phyloP scores from a whole-genome alignment of 2,888 invertebrate genomes.

The Drosophila ustulata region DNA sequence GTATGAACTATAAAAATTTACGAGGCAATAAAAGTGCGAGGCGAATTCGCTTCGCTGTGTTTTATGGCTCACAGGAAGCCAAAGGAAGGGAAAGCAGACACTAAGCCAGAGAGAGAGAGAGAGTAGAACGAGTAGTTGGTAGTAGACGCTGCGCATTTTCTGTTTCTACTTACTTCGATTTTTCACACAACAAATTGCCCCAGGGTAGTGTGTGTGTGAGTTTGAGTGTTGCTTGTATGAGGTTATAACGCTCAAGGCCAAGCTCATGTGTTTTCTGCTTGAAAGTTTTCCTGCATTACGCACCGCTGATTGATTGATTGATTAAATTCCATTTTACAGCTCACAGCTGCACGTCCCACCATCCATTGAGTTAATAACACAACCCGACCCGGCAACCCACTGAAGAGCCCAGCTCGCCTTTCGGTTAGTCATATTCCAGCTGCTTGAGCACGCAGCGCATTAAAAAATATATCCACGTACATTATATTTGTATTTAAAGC shows the following conservation, averaged over 20 bases:
- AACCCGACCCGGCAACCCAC: not conserved
- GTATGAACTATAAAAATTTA: slow-evolving; percentile 83
- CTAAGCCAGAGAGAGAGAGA: not conserved
- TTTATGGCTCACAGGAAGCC: slow-evolving; percentile 58
- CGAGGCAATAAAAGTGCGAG: slow-evolving; percentile 81
- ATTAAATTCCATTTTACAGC: slow-evolving; percentile 55
- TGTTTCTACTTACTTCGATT: slow-evolving; percentile 35
- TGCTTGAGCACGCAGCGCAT: slow-evolving; percentile 53
- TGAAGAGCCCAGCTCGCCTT: slow-evolving; percentile 13
- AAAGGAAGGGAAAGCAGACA: not conserved
- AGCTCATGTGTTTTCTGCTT: slow-evolving; percentile 37
- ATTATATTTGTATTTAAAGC: not conserved
- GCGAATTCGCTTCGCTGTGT: slow-evolving; percentile 75
- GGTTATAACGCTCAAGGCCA: slow-evolving; percentile 30
- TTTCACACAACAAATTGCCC: slow-evolving; percentile 37
- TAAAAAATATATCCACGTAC: slow-evolving; percentile 27
- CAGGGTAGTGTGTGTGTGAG: not conserved
- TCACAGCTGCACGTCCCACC: slow-evolving; percentile 14
- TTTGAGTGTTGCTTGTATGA: not conserved
- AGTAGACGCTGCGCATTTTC: slow-evolving; percentile 52
- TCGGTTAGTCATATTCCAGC: slow-evolving; percentile 52
- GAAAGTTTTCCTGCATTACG: slow-evolving; percentile 46
- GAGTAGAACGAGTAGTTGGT: slow-evolving; percentile 11
- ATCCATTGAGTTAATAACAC: slow-evolving; percentile 34
- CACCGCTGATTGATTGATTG: slow-evolving; percentile 64